Conservation (phyloP, 2,888 invertebrate species). For the Suillia variegata region DNA sequence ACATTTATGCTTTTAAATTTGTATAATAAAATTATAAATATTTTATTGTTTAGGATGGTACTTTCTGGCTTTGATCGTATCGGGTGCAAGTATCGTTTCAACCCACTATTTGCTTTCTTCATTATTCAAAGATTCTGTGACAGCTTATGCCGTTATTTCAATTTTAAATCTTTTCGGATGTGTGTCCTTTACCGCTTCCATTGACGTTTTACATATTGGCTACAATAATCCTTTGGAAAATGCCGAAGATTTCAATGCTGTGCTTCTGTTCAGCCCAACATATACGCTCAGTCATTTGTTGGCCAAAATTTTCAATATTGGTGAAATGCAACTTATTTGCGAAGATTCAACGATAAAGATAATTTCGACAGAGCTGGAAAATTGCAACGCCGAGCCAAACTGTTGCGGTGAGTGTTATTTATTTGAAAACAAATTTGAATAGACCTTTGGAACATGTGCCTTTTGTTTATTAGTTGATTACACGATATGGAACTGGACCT, state of each 20-base stretch:
- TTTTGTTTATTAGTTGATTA: neutral
- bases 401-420: too few relatives aligned
- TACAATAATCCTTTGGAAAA: too few relatives aligned
- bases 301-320: constrained; percentile 29
- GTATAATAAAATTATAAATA: too few relatives aligned
- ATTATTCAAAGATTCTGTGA: constrained; percentile 67
- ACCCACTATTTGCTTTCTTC: constrained; percentile 39
- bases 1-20: too few relatives aligned
- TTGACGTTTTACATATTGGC: too few relatives aligned
- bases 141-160: constrained; percentile 27
- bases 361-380: constrained; percentile 24
- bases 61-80: constrained; percentile 17
- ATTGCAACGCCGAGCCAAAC: constrained; percentile 29
- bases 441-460: too few relatives aligned
- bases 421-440: too few relatives aligned
- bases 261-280: too few relatives aligned
- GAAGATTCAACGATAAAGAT: constrained; percentile 24
- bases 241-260: too few relatives aligned
- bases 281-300: constrained; percentile 29
- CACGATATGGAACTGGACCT: neutral
- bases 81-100: too few relatives aligned
- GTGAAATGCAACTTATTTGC: constrained; percentile 28
- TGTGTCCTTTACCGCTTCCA: too few relatives aligned
- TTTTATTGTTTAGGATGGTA: constrained; percentile 29
- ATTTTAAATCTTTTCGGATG: too few relatives aligned